Evolutionary conservation across 2,797 vertebrate genomes (phyloP).

Genomic region (Pseudopleuronectes americanus): DNA sequence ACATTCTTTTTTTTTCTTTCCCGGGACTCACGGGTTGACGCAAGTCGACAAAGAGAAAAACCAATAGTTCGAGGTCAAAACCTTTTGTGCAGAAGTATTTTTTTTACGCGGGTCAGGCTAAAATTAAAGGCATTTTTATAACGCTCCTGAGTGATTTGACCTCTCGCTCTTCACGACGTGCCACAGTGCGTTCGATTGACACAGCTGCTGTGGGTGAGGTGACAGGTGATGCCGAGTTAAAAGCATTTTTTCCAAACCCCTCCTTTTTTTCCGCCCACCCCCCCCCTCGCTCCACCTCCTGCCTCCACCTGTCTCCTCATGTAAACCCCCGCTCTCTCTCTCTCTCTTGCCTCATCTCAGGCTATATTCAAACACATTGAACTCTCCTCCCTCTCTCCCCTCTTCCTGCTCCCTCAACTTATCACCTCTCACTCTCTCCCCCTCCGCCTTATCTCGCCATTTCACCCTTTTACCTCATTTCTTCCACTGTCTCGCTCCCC

Average conservation of each 20-base stretch:
- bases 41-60: constrained; percentile 45
- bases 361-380: constrained; percentile 39
- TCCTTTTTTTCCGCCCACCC: constrained; percentile 2
- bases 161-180: constrained; percentile 46
- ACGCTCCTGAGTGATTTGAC: constrained; percentile 62
- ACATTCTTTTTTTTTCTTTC: constrained; percentile 45
- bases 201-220: constrained; percentile 70
- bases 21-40: constrained; percentile 32
- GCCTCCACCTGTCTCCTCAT: constrained; percentile 64
- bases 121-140: constrained; percentile 59
- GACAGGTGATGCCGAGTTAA: constrained; percentile 74
- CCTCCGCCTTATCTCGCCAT: constrained; percentile 53
- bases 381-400: constrained; percentile 9
- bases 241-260: constrained; percentile 66
- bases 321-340: constrained; percentile 46
- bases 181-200: constrained; percentile 45
- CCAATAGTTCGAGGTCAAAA: constrained; percentile 55
- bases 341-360: constrained; percentile 44
- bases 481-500: constrained; percentile 10
- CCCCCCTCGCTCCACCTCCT: constrained; percentile 8
- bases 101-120: constrained; percentile 11
- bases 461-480: constrained; percentile 61
- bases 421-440: constrained; percentile 44
- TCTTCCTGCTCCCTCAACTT: constrained; percentile 28
- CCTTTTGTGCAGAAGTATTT: constrained; percentile 54